phyloP scores from a whole-genome alignment of 2,888 invertebrate species.

The Tupiocoris notatus region DNA sequence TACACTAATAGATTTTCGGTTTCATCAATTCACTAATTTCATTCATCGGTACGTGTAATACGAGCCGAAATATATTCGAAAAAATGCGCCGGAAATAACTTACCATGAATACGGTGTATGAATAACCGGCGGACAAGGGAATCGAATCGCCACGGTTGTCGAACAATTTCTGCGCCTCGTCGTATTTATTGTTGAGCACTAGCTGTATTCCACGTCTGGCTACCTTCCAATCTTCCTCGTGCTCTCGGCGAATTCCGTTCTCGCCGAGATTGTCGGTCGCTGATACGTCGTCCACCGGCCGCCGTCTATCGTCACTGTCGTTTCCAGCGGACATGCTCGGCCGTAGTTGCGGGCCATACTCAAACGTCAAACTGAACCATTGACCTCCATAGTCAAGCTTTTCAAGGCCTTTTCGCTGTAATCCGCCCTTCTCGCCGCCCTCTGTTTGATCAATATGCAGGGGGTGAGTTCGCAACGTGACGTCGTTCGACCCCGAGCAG shows the following conservation, averaged over 20 bases:
- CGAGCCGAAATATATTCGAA: too few species aligned
- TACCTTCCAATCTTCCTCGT: constrained; percentile 54
- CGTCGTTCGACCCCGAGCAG: not conserved
- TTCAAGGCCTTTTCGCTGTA: not conserved
- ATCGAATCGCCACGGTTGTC: constrained; percentile 55
- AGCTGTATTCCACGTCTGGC: constrained; percentile 56
- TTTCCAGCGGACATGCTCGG: not conserved
- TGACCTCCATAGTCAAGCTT: not conserved
- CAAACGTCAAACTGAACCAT: not conserved
- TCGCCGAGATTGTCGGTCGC: not conserved
- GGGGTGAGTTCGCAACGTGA: not conserved
- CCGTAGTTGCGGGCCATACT: not conserved
- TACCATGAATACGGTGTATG: constrained; percentile 58
- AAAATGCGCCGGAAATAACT: too few species aligned
- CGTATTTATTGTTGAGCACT: constrained; percentile 56
- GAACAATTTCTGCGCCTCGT: constrained; percentile 56
- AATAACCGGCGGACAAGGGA: constrained; percentile 57
- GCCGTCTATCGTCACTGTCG: not conserved
- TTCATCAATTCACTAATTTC: too few species aligned
- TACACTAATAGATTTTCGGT: too few species aligned
- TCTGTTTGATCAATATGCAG: not conserved
- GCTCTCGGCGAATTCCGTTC: not conserved
- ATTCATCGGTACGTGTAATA: too few species aligned
- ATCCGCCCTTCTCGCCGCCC: too few species aligned
- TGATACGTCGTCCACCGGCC: not conserved